A percentile compares a stretch with the other conserved stretches of the same genome.
These are phyloP conservation scores for Aporophyla lueneburgensis DNA, from an alignment of 2,888 invertebrate genomes.

Conservation along the genomic window DNA sequence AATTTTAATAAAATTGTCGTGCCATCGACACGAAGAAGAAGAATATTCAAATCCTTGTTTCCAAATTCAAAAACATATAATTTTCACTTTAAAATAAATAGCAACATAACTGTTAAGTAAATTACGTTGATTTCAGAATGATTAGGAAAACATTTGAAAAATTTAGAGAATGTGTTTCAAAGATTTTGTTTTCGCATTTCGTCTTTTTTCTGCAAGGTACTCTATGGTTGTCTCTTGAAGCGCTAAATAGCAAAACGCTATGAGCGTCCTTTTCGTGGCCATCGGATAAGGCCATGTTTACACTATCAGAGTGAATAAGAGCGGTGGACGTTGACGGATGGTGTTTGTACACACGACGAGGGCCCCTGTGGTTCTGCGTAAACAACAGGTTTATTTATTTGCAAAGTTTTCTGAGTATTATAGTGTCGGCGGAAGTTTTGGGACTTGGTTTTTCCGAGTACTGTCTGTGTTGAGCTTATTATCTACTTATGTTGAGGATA, in stretches of 20 bases:
- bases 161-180: not conserved
- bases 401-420: constrained; percentile 67
- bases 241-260: not conserved
- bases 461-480: constrained; percentile 33
- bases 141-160: not conserved
- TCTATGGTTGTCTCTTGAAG: not conserved
- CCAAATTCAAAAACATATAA: not conserved
- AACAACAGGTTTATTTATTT: constrained; percentile 74
- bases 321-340: constrained; percentile 80
- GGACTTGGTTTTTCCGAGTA: constrained; percentile 37
- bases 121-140: not conserved
- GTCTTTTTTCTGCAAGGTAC: not conserved
- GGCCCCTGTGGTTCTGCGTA: constrained; percentile 59
- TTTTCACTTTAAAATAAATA: not conserved
- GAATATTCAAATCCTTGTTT: not conserved
- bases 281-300: constrained; percentile 72
- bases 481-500: constrained; percentile 39
- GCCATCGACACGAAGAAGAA: not conserved
- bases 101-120: not conserved
- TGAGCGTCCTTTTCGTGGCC: constrained; percentile 25
- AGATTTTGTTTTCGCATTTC: too few species aligned
- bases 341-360: constrained; percentile 74
- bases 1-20: not conserved
- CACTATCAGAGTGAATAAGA: constrained; percentile 77
- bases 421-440: constrained; percentile 49